These are phyloP conservation scores for Triops cancriformis DNA, from an alignment of 1,140 invertebrate species.

Conservation along the genomic window DNA sequence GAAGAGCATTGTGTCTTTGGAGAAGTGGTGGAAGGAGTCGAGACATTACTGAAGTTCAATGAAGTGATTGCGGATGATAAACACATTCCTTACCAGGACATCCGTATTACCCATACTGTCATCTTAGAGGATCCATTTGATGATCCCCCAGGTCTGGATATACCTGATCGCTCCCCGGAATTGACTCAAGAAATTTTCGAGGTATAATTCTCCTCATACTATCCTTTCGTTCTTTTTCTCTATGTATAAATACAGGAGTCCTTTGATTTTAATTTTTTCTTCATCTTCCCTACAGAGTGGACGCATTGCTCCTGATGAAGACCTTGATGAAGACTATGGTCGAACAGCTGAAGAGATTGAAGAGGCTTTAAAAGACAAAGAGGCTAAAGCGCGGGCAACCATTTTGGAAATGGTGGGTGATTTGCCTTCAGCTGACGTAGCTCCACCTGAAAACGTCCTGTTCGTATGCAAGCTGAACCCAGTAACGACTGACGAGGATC, in stretches of 20 bases:
- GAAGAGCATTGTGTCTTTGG: conserved; percentile 93
- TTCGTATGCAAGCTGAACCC: conserved; percentile 99
- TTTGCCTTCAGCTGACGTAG: conserved; percentile 91
- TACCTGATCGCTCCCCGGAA: conserved; percentile 78
- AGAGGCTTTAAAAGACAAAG: conserved; percentile 80
- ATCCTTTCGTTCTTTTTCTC: neutral
- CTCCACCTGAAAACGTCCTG: conserved; percentile 96
- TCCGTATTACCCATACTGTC: conserved; percentile 94
- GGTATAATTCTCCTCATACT: conserved; percentile 14
- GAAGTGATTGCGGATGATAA: conserved; percentile 85
- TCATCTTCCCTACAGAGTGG: conserved; percentile 53
- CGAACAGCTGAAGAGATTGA: conserved; percentile 72
- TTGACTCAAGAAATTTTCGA: conserved; percentile 61
- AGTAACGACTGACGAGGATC: conserved; percentile 93
- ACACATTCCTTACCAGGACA: conserved; percentile 90
- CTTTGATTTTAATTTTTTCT: conserved; percentile 5
- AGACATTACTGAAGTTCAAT: conserved; percentile 81
- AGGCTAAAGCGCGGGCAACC: conserved; percentile 91
- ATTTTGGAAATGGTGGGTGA: conserved; percentile 99
- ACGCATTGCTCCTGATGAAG: conserved; percentile 88
- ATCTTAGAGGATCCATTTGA: conserved; percentile 93
- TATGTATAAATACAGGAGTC: neutral
- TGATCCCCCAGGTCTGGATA: conserved; percentile 65
- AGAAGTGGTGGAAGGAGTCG: conserved; percentile 85
- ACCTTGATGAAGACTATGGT: conserved; percentile 82